Evolutionary conservation across 1,140 invertebrate species (phyloP).

Genomic region (Pantala flavescens): DNA sequence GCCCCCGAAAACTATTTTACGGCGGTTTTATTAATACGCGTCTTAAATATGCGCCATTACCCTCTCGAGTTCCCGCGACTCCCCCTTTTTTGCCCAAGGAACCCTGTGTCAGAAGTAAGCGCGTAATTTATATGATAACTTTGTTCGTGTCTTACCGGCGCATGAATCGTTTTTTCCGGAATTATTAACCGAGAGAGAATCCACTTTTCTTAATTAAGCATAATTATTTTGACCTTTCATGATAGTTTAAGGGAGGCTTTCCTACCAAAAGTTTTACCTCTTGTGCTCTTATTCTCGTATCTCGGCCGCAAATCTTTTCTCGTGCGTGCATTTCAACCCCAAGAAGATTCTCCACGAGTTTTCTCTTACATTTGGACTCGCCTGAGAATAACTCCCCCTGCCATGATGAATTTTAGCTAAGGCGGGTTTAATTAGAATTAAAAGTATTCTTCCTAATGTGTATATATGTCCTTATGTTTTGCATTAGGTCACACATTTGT

Average conservation of each 20-base stretch:
- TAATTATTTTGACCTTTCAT: conserved; percentile 8
- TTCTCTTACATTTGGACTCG: neutral
- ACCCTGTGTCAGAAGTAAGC: neutral
- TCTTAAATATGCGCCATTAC: neutral
- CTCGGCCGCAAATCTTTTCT: neutral
- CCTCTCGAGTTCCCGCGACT: neutral
- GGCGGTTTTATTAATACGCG: neutral
- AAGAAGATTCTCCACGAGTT: neutral
- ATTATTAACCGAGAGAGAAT: conserved; percentile 2
- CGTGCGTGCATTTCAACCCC: neutral
- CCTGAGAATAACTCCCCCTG: too few relatives aligned
- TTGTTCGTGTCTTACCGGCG: conserved; percentile 7
- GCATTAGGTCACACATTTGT: too few relatives aligned
- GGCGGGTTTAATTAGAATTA: too few relatives aligned
- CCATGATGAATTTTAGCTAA: too few relatives aligned
- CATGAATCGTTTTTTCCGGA: neutral
- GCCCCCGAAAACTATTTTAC: neutral
- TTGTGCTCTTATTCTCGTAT: neutral
- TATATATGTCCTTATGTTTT: too few relatives aligned
- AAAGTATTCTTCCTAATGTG: too few relatives aligned
- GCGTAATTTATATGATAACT: conserved; percentile 8
- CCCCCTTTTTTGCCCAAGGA: neutral
- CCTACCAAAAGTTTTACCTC: neutral
- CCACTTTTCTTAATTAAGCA: conserved; percentile 10
- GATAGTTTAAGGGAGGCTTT: neutral